These are phyloP conservation scores for Vimba vimba DNA, from an alignment of 2,113 vertebrate species.

Conservation along the genomic window DNA sequence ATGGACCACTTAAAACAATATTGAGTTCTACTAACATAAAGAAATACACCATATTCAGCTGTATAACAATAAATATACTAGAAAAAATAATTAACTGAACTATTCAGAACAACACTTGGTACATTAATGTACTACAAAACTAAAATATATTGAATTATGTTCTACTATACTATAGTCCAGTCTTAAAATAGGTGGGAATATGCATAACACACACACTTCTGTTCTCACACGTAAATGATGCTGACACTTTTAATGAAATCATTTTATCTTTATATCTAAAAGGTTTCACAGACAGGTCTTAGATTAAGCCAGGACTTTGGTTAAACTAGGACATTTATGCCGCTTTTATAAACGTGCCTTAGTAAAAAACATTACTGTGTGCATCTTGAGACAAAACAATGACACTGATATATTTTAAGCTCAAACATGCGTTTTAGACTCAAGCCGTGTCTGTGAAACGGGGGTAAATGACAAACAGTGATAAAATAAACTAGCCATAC, in stretches of 20 bases:
- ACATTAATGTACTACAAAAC: neutral
- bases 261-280: neutral
- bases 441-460: too few relatives aligned
- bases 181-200: neutral
- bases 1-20: neutral
- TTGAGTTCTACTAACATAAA: neutral
- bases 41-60: neutral
- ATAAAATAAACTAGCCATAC: neutral
- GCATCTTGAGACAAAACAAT: too few relatives aligned
- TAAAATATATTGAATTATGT: neutral
- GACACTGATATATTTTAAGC: too few relatives aligned
- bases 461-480: neutral
- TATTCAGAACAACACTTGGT: neutral
- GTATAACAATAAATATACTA: neutral
- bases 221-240: neutral
- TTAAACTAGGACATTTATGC: too few relatives aligned
- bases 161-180: neutral
- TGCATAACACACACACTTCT: neutral
- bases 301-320: too few relatives aligned
- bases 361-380: too few relatives aligned
- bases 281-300: too few relatives aligned
- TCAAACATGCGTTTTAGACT: too few relatives aligned
- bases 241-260: neutral
- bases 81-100: neutral
- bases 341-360: too few relatives aligned